Evolutionary conservation across 2,888 invertebrate genomes (phyloP).

Genomic region (Ectemnius lituratus): DNA sequence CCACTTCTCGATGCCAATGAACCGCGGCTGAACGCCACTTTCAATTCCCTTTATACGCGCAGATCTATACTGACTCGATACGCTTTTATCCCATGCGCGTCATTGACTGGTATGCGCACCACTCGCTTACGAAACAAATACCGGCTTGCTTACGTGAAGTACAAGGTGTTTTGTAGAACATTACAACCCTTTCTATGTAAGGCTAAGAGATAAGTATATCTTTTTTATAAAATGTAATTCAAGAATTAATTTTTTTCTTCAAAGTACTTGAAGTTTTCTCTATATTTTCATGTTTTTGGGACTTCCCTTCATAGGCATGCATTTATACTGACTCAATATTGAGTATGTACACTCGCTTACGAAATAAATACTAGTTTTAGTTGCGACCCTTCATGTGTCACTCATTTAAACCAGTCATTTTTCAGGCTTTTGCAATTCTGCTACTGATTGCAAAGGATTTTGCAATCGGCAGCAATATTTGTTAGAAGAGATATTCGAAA

Average conservation of each 20-base stretch:
- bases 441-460: too few relatives aligned
- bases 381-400: too few relatives aligned
- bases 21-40: constrained; percentile 55
- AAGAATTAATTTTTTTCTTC: too few relatives aligned
- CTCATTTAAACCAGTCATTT: too few relatives aligned
- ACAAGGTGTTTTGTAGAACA: neutral
- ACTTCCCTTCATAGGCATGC: constrained; percentile 28
- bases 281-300: too few relatives aligned
- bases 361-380: constrained; percentile 17
- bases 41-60: constrained; percentile 41
- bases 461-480: too few relatives aligned
- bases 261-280: too few relatives aligned
- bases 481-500: too few relatives aligned
- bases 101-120: constrained; percentile 20
- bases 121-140: constrained; percentile 31
- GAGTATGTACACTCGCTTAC: constrained; percentile 27
- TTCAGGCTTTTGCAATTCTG: too few relatives aligned
- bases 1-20: constrained; percentile 63
- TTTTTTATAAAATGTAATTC: too few relatives aligned
- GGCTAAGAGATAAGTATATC: too few relatives aligned
- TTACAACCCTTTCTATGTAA: too few relatives aligned
- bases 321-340: constrained; percentile 5
- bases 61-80: neutral
- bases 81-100: constrained; percentile 24
- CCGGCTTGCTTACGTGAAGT: neutral